phyloP scores from a whole-genome alignment of 2,888 invertebrate species.

The Mesodorylaimus sp. region DNA sequence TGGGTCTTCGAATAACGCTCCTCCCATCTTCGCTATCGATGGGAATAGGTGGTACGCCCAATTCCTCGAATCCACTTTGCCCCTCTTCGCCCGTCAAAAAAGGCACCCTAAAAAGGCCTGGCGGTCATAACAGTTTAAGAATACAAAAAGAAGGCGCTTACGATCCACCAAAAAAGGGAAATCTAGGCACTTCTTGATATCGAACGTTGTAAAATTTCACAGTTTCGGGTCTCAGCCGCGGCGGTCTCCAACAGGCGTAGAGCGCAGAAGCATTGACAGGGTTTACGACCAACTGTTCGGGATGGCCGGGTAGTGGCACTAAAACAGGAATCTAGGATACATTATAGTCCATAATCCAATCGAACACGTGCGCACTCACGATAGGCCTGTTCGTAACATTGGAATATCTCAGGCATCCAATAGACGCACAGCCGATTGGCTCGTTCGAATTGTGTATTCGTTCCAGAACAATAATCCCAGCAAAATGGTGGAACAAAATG shows the following conservation, averaged over 20 bases:
- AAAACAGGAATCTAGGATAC: conserved; percentile 7
- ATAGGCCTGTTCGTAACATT: conserved; percentile 24
- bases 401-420: conserved; percentile 28
- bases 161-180: conserved; percentile 18
- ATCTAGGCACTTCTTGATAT: conserved; percentile 20
- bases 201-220: conserved; percentile 19
- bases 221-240: conserved; percentile 9
- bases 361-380: conserved; percentile 14
- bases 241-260: conserved; percentile 18
- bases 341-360: not conserved
- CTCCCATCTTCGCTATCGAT: no score
- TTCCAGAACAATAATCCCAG: conserved; percentile 25
- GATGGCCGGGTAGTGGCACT: conserved; percentile 22
- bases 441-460: conserved; percentile 20
- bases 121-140: not conserved
- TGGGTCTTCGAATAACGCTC: no score
- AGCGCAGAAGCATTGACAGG: conserved; percentile 17
- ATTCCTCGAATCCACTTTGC: conserved; percentile 7
- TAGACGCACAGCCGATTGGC: conserved; percentile 27
- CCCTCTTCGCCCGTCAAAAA: conserved; percentile 17
- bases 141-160: conserved; percentile 12
- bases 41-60: not conserved
- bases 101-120: conserved; percentile 8
- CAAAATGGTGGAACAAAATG: conserved; percentile 27
- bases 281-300: conserved; percentile 17